Conservation (phyloP, 2,888 invertebrate genomes). For the Thera obeliscata region DNA sequence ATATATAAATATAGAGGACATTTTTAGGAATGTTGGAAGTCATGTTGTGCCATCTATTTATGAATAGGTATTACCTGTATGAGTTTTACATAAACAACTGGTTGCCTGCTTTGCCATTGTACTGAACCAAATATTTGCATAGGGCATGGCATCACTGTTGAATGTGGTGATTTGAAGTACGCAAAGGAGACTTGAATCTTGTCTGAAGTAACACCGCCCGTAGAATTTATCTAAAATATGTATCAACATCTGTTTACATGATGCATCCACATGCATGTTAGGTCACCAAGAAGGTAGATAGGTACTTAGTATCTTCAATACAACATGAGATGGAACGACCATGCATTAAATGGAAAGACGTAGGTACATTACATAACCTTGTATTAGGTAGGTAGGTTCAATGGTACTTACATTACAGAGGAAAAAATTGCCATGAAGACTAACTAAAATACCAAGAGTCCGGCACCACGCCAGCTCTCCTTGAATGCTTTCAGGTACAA, state of each 20-base stretch:
- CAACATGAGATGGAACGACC: not conserved
- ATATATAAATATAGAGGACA: not conserved
- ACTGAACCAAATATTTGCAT: conserved; percentile 71
- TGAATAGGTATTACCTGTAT: conserved; percentile 56
- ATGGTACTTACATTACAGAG: conserved; percentile 60
- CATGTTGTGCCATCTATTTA: not conserved
- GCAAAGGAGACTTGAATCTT: conserved; percentile 58
- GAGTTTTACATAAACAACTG: conserved; percentile 65
- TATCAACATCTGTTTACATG: not conserved
- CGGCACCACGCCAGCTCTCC: conserved; percentile 57
- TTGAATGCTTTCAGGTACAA: conserved; percentile 32
- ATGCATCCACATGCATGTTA: not conserved
- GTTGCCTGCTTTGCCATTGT: conserved; percentile 60
- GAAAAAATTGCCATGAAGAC: conserved; percentile 60
- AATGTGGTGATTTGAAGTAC: conserved; percentile 54
- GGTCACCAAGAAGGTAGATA: not conserved
- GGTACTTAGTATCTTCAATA: not conserved
- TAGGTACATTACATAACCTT: not conserved
- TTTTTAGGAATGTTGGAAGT: not conserved
- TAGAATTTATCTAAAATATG: conserved; percentile 53
- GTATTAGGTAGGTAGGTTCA: too few relatives aligned
- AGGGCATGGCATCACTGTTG: conserved; percentile 59
- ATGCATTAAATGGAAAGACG: not conserved
- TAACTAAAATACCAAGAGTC: conserved; percentile 66
- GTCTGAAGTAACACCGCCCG: conserved; percentile 38